Evolutionary conservation across 2,113 vertebrate species (phyloP).

Genomic region (Saccopteryx leptura): DNA sequence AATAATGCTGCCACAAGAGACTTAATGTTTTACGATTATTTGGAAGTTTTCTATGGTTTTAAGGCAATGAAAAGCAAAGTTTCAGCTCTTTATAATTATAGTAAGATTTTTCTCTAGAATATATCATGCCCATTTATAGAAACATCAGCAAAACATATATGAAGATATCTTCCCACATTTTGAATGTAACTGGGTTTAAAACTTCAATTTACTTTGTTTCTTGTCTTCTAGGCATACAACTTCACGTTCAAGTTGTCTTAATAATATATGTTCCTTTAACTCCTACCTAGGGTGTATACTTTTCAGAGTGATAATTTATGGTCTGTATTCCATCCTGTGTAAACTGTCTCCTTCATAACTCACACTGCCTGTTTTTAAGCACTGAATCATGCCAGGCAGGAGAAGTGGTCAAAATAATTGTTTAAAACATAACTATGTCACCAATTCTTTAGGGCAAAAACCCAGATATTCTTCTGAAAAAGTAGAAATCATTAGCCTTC

Average conservation of each 20-base stretch:
- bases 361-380: conserved; percentile 29
- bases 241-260: neutral
- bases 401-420: neutral
- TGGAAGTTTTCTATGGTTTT: neutral
- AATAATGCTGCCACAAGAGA: neutral
- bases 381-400: neutral
- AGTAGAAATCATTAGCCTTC: neutral
- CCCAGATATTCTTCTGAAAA: conserved; percentile 51
- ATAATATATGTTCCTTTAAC: neutral
- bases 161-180: neutral
- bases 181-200: neutral
- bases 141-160: neutral
- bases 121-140: neutral
- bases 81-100: neutral
- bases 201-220: neutral
- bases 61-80: neutral
- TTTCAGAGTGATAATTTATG: neutral
- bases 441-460: neutral
- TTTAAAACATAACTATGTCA: neutral
- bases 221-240: neutral
- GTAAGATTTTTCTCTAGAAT: neutral
- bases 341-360: neutral
- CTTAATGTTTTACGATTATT: neutral
- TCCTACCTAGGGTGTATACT: neutral
- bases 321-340: neutral